Evolutionary conservation across 1,140 invertebrate species (phyloP), one percentile per base, ranked within the genome.

Genomic region (Agraylea sexmaculata): DNA sequence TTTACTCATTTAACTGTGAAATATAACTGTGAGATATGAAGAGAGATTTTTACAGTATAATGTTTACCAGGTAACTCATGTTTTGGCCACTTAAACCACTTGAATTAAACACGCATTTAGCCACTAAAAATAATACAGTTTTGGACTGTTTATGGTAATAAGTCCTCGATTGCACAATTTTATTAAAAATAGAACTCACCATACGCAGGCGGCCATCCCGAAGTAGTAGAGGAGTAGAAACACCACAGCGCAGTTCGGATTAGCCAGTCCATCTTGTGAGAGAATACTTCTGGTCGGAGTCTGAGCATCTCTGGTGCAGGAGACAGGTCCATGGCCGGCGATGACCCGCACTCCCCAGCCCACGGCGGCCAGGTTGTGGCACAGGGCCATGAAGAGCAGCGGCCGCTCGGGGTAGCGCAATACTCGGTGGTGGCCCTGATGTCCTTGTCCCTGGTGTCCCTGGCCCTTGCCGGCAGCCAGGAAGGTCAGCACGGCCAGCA

Each of bases 141-240:
- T n/a, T n/a, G n/a, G n/a, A n/a, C n/a, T n/a, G n/a, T n/a, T n/a
- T n/a, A n/a, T n/a, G n/a, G n/a, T n/a, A n/a, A n/a, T n/a, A n/a
- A n/a, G n/a, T n/a, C n/a, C n/a, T n/a, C n/a, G n/a, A n/a, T n/a
- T n/a, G n/a, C n/a, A n/a, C n/a, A n/a, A n/a, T n/a, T n/a, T n/a
- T n/a, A n/a, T n/a, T n/a, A n/a, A 28, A 30, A 46, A 15, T 12
- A 20, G 20, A 29, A 66, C 80, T 83, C 59, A 87, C 88, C 89
- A 94, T 31, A 87, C 74, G 41, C 77, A 78, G 4, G 82, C 80
- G 25, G 87, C 85, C 53, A 80, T 82, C 31, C 82, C 83, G 57
- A 93, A 93, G 64, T 87, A 93, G 64, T 91, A 93, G 16, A 87
- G 74, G 43, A 93, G 66, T 6, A 92, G 64, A 55, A 93, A 92